Base-by-base conservation (phyloP, 23 tunicate genomes). In the Botrylloides violaceus region DNA sequence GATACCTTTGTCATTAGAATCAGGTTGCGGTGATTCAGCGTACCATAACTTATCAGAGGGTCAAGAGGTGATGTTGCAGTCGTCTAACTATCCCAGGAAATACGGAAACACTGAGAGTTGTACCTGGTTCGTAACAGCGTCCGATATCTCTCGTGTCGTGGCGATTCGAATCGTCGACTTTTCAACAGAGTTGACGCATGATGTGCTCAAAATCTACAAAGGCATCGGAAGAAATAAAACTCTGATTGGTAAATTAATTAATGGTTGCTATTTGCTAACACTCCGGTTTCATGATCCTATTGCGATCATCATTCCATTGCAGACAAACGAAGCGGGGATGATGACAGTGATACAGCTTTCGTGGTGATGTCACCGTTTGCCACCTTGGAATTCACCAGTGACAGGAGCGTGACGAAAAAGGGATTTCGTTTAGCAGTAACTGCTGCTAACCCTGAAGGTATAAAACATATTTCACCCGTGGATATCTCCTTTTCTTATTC, bases 151-250 rank as follows among this genome's bases (percentile, higher is more conserved):
- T 4, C 35, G 29, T 31, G 70, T 28, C 18, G 3, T 63, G 6
- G 29, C 18, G 33, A 43, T 76, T 3, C 36, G 36, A 3, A 34
- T 76, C 32, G 22, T 65, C 9, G 81, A 76, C 64, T 76, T 76
- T 31, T 64, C 29, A 15, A 76, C 81, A 27, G 81, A 76, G 38
- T 31, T 29, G 19, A 49, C 31, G 6, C 64, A 50, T 60, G 81
- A 76, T 32, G 26, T 9, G 38, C 25, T 76, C 31, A 4, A 12
- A 3, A 38, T 76, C 3, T 76, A 34, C 28, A 25, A 76, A 3
- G 81, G 81, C 24, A 76, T 76, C 3, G 81, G 81, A 19, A 35
- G 81, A 29, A 76, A 65, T 24, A 76, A 76, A 76, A 36, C 81
- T 3, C 19, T 76, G 5, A 3, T 76, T 4, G 74, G 81, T 76